phyloP scores from a whole-genome alignment of 2,797 vertebrate species.

The Rhinatrema bivittatum region DNA sequence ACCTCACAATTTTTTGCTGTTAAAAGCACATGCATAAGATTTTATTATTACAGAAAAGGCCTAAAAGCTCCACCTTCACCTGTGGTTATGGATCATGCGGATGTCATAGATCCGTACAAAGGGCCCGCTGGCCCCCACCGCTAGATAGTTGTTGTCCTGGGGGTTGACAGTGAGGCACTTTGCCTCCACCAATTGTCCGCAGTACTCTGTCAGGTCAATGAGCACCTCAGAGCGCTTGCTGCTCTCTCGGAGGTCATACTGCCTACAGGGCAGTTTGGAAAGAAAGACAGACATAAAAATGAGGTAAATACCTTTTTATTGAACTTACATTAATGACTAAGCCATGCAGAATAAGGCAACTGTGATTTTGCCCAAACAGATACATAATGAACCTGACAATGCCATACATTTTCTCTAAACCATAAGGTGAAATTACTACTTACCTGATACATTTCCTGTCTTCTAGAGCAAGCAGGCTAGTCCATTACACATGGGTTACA shows the following conservation, averaged over 20 bases:
- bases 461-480: too few relatives aligned
- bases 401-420: too few relatives aligned
- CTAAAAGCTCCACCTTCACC: constrained; percentile 51
- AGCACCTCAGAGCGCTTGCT: constrained; percentile 91
- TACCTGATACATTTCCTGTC: too few relatives aligned
- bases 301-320: background rate
- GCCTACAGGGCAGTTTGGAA: constrained; percentile 57
- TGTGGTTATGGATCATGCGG: constrained; percentile 97
- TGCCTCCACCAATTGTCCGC: constrained; percentile 93
- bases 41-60: background rate
- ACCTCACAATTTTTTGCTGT: too few relatives aligned
- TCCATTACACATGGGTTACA: too few relatives aligned
- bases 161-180: constrained; percentile 95
- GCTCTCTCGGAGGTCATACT: constrained; percentile 93
- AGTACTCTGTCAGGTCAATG: constrained; percentile 93
- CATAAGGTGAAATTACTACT: too few relatives aligned
- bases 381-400: too few relatives aligned
- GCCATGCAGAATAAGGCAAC: too few relatives aligned
- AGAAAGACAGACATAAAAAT: background rate
- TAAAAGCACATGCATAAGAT: too few relatives aligned
- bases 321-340: too few relatives aligned
- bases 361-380: too few relatives aligned
- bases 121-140: constrained; percentile 89
- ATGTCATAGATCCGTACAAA: constrained; percentile 96
- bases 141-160: constrained; percentile 92